phyloP scores from a whole-genome alignment of 1,140 invertebrate species.

The Drosophila athabasca region DNA sequence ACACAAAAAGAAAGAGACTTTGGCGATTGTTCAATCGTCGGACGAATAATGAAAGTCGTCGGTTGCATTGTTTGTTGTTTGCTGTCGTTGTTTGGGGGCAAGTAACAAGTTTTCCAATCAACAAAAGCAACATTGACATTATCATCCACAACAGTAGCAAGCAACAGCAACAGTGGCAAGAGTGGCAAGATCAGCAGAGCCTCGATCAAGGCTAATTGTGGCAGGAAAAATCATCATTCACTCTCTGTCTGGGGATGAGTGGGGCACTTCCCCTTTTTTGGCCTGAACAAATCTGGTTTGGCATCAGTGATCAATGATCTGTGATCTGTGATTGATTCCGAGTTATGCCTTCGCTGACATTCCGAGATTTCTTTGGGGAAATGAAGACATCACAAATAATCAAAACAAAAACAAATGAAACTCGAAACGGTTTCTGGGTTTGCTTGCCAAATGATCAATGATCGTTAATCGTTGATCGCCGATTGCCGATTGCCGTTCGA shows the following conservation, averaged over 20 bases:
- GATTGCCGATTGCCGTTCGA: background rate
- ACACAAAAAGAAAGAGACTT: slow-evolving; percentile 2
- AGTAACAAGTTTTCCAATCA: slow-evolving; percentile 57
- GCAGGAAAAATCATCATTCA: slow-evolving; percentile 15
- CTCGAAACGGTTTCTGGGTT: slow-evolving; percentile 19
- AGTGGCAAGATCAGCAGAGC: background rate
- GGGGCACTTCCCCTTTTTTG: background rate
- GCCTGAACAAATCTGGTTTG: slow-evolving; percentile 2
- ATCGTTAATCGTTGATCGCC: slow-evolving; percentile 8
- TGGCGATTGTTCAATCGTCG: slow-evolving; percentile 56
- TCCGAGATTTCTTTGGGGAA: slow-evolving; percentile 28
- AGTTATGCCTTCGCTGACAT: slow-evolving; percentile 7
- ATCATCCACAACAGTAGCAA: too few relatives aligned
- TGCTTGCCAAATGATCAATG: slow-evolving; percentile 10
- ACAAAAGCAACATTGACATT: slow-evolving; percentile 14
- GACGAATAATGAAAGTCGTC: slow-evolving; percentile 66
- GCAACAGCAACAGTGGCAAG: too few relatives aligned
- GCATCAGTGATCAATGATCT: slow-evolving; percentile 12
- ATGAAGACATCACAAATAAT: background rate
- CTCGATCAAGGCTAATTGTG: slow-evolving; percentile 10
- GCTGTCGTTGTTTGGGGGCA: too few relatives aligned
- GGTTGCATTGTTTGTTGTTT: slow-evolving; percentile 12
- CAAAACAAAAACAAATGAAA: background rate
- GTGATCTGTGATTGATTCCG: slow-evolving; percentile 16
- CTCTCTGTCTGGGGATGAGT: slow-evolving; percentile 12